Base-by-base conservation (phyloP, 2,888 invertebrate genomes). In the Phyllotreta striolata region DNA sequence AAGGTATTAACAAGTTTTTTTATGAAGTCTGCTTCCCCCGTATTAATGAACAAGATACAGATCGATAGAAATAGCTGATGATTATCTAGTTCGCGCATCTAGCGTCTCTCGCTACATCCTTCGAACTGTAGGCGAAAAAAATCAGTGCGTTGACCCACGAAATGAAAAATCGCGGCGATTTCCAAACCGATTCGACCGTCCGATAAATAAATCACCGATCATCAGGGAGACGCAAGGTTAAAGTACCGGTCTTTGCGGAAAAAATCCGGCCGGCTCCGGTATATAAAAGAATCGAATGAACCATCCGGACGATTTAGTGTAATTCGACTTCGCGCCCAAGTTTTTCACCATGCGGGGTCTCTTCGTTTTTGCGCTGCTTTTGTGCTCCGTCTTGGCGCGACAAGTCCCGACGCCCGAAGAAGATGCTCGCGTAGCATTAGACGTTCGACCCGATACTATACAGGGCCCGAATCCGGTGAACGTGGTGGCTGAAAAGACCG, bases 201-300 rank as follows among this genome's bases (percentile, higher is more conserved):
- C n/a, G 10, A 4, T 12, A 47, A 38, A 40, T 59, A 40, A 59
- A 60, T 54, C 44, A 52, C 5, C 10, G 1, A 34, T 8, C 12
- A 12, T 3, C 24, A 9, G 9, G 6, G 51, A 24, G 9, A 37
- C 35, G 39, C 60, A 60, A 60, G 60, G 60, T 60, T 60, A 44
- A 43, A 60, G 43, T 43, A 51, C 59, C 41, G 37, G 56, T 56
- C 56, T 56, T 44, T 38, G 1, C 55, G 51, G 14, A 43, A 43
- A 52, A 52, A 60, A 52, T 40, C 44, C 43, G 52, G 41, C 40
- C 12, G 10, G 34, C 10, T 6, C 10, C 40, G 39, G 12, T 41
- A 38, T 40, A n/a, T 24, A 24, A 24, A 24, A 24, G 24, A 24
- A 24, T 24, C 24, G 24, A 24, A 24, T 24, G 24, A 24, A 24